A percentile compares a stretch with the other conserved stretches of the same genome.
These are phyloP conservation scores for Mus spicilegus DNA, from an alignment of 2,113 vertebrate species.

Conservation along the genomic window DNA sequence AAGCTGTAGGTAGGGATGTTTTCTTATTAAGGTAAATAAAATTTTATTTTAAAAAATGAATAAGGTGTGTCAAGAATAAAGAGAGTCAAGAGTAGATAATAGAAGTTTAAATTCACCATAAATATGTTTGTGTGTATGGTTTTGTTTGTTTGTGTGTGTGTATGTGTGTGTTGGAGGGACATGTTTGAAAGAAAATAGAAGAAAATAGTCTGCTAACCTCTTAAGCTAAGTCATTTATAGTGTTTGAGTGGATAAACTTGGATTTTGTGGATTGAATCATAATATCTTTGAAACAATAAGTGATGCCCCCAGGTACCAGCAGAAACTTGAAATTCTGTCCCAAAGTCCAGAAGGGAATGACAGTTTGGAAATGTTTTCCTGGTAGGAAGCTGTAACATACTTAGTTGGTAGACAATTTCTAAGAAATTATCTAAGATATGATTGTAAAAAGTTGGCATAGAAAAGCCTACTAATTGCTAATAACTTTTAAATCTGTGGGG, in stretches of 20 bases:
- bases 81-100: not conserved
- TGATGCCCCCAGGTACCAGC: not conserved
- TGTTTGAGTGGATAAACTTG: not conserved
- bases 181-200: slow-evolving; percentile 41
- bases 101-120: slow-evolving; percentile 28
- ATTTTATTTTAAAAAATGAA: not conserved
- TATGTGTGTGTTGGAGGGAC: not conserved
- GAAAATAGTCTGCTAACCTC: not conserved
- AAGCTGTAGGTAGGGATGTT: slow-evolving; percentile 9
- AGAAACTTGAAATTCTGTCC: not conserved
- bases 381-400: not conserved
- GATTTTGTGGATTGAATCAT: not conserved
- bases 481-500: slow-evolving; percentile 48
- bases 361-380: not conserved
- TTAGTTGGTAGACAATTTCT: slow-evolving; percentile 35
- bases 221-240: not conserved
- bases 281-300: slow-evolving; percentile 10
- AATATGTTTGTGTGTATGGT: not conserved
- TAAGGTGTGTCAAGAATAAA: slow-evolving; percentile 4
- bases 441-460: not conserved
- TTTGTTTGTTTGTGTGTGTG: not conserved
- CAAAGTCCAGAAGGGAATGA: not conserved
- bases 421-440: slow-evolving; percentile 13
- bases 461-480: slow-evolving; percentile 13
- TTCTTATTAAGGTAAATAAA: not conserved